Base-by-base conservation (phyloP, 1,140 invertebrate genomes). In the Reticulitermes speratus region DNA sequence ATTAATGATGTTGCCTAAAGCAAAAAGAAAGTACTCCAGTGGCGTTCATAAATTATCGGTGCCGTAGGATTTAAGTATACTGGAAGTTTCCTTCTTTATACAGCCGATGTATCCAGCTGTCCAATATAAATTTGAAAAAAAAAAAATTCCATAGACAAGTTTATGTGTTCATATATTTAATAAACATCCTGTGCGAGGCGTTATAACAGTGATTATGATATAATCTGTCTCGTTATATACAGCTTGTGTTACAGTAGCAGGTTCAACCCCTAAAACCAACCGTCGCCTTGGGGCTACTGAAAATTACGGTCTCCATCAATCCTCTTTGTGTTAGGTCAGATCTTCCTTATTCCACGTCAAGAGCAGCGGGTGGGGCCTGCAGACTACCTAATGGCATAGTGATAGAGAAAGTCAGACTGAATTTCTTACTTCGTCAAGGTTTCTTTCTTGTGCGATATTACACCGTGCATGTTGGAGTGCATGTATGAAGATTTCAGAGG, bases 211-310 rank as follows among this genome's bases (percentile, higher is more conserved):
- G 65, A 30, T 75, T 75, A 75, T 14, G n/a, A 9, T 30, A 75
- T 75, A 75, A 75, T 30, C 65, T 75, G 65, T 75, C 65, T 75
- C 65, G 65, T 75, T 75, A 75, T 30, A 75, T 75, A 25, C 65
- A 75, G n/a, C 65, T 30, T 75, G 65, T 75, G 65, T 75, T 75
- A 30, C 65, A 30, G 65, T 75, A 75, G 65, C 65, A 25, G 65
- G 65, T 19, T 25, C 65, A 75, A 30, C 65, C 65, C 65, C n/a
- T 25, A 12, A 25, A 30, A 75, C 65, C 25, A 12, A 75, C 65
- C 25, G 65, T n/a, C n/a, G 65, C 65, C 65, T 75, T 75, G 8
- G 25, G 65, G 65, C 65, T 12, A 75, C 25, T 30, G n/a, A 9
- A 75, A 75, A 75, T 75, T 75, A 75, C 65, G n/a, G 65, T 30